Conservation (phyloP, 2,797 vertebrate species). For the Cirrhinus mrigala region DNA sequence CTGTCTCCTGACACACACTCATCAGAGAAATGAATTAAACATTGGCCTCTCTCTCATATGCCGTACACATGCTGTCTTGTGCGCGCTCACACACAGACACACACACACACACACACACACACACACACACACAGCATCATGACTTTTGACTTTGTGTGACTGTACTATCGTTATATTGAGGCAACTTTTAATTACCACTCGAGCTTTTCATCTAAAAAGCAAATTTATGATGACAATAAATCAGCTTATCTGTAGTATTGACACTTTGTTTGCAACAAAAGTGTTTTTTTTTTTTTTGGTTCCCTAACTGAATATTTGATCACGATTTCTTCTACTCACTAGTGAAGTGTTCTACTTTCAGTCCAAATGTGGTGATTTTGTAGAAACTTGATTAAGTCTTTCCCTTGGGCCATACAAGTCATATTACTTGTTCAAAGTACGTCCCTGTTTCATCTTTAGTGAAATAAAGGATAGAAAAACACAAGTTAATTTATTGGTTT, state of each 20-base stretch:
- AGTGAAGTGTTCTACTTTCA: conserved; percentile 27
- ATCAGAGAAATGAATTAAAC: conserved; percentile 46
- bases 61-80: neutral
- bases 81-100: too few relatives aligned
- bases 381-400: conserved; percentile 22
- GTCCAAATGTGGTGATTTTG: conserved; percentile 17
- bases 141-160: neutral
- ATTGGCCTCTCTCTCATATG: conserved; percentile 23
- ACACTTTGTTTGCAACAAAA: neutral
- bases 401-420: neutral
- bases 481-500: neutral
- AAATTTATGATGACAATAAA: neutral
- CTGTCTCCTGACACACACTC: conserved; percentile 16
- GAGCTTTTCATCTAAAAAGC: neutral
- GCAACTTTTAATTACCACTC: neutral
- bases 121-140: neutral
- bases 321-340: neutral
- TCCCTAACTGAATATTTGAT: conserved; percentile 20
- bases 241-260: neutral
- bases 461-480: neutral
- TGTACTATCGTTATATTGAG: neutral
- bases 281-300: too few relatives aligned
- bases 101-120: too few relatives aligned
- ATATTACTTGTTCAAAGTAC: conserved; percentile 15
- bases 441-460: conserved; percentile 7